A percentile compares a stretch with the other conserved stretches of the same genome.
phyloP scores from a whole-genome alignment of 1,140 invertebrate species.

The Polypedilum pembai region DNA sequence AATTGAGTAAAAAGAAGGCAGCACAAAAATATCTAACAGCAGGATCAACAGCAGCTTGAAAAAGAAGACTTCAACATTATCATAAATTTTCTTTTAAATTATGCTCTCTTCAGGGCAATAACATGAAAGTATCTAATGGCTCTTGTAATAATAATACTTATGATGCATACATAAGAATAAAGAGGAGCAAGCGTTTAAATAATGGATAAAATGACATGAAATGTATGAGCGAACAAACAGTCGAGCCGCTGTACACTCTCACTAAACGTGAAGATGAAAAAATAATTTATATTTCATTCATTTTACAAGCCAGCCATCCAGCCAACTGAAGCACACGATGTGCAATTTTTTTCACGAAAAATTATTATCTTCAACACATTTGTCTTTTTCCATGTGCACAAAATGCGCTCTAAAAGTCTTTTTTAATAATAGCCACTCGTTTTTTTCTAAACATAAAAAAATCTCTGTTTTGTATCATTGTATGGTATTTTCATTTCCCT shows the following conservation, averaged over 20 bases:
- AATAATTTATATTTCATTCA: conserved; percentile 15
- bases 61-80: conserved; percentile 22
- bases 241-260: not conserved
- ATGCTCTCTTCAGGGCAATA: conserved; percentile 26
- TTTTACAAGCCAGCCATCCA: not conserved
- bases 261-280: not conserved
- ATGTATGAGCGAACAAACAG: conserved; percentile 8
- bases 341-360: no score
- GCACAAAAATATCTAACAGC: no score
- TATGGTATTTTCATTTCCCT: not conserved
- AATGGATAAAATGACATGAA: conserved; percentile 26
- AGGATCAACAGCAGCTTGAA: not conserved
- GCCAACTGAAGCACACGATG: no score
- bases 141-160: conserved; percentile 23
- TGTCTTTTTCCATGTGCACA: no score
- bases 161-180: conserved; percentile 21
- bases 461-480: not conserved
- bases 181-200: conserved; percentile 13
- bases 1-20: no score
- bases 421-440: no score
- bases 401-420: no score
- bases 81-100: conserved; percentile 27
- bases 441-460: not conserved
- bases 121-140: conserved; percentile 22
- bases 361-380: no score